These are phyloP conservation scores for Agrypnia vestita DNA, from an alignment of 1,140 invertebrate species.

Conservation along the genomic window DNA sequence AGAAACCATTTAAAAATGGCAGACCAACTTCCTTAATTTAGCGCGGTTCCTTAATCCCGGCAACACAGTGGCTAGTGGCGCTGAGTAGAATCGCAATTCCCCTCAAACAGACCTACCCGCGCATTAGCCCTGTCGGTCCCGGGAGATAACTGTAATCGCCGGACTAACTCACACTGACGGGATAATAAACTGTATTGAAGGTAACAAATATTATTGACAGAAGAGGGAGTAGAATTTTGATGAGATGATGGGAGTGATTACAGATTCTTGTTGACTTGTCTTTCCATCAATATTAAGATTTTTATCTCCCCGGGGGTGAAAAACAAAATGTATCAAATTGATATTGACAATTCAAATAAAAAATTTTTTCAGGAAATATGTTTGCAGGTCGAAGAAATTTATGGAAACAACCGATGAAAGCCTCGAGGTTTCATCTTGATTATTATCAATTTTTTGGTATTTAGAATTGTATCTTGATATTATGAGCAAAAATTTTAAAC, in stretches of 20 bases:
- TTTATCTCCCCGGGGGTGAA: too few relatives aligned
- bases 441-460: too few relatives aligned
- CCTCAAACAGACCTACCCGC: background rate
- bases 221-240: background rate
- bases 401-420: too few relatives aligned
- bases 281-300: too few relatives aligned
- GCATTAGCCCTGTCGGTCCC: constrained; percentile 13
- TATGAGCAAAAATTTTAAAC: too few relatives aligned
- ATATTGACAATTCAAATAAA: too few relatives aligned
- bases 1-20: background rate
- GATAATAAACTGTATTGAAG: constrained; percentile 25
- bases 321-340: too few relatives aligned
- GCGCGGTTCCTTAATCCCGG: background rate
- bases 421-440: too few relatives aligned
- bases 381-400: too few relatives aligned
- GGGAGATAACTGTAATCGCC: constrained; percentile 31
- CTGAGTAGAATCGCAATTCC: background rate
- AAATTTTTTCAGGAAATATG: too few relatives aligned
- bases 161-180: constrained; percentile 5
- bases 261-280: too few relatives aligned
- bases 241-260: background rate
- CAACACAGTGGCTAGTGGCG: background rate
- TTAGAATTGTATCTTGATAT: too few relatives aligned
- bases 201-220: constrained; percentile 18
- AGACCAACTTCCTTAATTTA: background rate